Percentiles rank a stretch among this genome's conserved stretches.
Evolutionary conservation across 2,113 vertebrate species (phyloP).

Genomic region (Rhinolophus ferrumequinum): DNA sequence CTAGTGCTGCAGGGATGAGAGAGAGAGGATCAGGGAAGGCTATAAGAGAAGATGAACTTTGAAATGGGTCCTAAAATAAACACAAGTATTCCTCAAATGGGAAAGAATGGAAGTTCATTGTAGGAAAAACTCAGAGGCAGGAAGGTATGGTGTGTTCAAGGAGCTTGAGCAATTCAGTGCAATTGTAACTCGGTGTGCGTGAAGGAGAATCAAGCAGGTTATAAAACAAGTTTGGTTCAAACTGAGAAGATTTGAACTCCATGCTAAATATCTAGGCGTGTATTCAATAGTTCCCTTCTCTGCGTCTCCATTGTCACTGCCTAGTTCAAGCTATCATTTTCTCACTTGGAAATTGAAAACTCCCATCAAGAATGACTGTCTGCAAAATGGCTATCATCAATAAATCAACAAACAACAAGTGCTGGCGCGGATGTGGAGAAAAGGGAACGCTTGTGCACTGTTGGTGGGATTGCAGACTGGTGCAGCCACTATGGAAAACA

Average conservation of each 20-base stretch:
- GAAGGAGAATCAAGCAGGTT: background rate
- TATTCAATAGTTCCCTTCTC: background rate
- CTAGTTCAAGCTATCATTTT: background rate
- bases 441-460: too few species aligned
- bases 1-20: background rate
- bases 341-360: background rate
- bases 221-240: background rate
- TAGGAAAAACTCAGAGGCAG: background rate
- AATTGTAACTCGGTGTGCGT: background rate
- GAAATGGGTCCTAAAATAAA: background rate
- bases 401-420: too few species aligned
- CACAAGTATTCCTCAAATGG: background rate
- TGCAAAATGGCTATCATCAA: too few species aligned
- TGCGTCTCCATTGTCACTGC: background rate
- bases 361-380: background rate
- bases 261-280: background rate
- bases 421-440: too few species aligned
- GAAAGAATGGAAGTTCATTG: background rate
- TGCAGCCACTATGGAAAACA: too few species aligned
- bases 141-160: background rate
- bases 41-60: background rate
- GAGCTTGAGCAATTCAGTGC: background rate
- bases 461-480: too few species aligned
- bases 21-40: background rate
- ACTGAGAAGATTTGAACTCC: background rate